Evolutionary conservation across 1,140 invertebrate genomes (phyloP).

Genomic region (Amyelois transitella): DNA sequence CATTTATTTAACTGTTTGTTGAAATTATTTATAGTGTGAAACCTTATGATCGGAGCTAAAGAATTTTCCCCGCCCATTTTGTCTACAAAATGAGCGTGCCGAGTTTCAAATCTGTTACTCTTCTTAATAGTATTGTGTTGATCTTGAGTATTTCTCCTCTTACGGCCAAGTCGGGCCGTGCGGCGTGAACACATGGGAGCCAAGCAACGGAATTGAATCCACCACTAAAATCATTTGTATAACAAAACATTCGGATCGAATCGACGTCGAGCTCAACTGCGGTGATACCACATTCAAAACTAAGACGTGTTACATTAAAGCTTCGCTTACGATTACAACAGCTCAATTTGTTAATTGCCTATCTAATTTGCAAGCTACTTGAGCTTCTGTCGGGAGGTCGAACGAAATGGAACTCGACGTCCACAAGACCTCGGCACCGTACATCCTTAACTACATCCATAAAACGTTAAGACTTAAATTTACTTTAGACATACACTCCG

Average conservation of each 20-base stretch:
- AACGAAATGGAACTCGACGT: constrained; percentile 36
- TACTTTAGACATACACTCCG: constrained; percentile 40
- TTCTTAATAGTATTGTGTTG: no score
- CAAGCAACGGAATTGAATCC: neutral
- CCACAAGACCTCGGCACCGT: constrained; percentile 40
- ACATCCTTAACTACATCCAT: constrained; percentile 42
- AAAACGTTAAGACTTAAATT: constrained; percentile 33
- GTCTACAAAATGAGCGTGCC: no score
- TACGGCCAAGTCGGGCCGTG: no score
- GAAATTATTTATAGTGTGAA: no score
- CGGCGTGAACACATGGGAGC: neutral
- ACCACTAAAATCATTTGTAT: constrained; percentile 1
- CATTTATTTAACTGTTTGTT: no score
- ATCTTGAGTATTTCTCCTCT: no score
- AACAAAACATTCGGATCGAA: constrained; percentile 9
- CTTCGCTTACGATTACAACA: constrained; percentile 54
- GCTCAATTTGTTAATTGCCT: constrained; percentile 71
- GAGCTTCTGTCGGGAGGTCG: constrained; percentile 34
- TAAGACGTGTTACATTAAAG: constrained; percentile 53
- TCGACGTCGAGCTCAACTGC: constrained; percentile 26
- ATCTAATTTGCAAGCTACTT: constrained; percentile 64
- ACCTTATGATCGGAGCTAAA: no score
- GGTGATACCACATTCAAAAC: constrained; percentile 18
- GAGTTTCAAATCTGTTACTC: no score
- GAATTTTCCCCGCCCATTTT: no score